Evolutionary conservation across 2,888 invertebrate species (phyloP).

Genomic region (Eristalinus sepulchralis): DNA sequence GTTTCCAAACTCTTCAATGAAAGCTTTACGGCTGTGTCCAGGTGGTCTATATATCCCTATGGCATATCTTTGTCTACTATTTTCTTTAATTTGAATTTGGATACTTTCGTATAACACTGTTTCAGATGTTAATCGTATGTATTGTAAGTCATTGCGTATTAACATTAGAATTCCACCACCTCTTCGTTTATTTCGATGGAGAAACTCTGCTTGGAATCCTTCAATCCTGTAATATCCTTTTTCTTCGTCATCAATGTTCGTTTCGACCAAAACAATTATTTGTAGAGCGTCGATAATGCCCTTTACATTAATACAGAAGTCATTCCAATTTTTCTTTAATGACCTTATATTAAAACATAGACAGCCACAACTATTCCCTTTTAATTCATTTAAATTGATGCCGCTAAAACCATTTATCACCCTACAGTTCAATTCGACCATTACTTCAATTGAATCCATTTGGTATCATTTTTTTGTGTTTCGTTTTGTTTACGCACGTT

Average conservation of each 20-base stretch:
- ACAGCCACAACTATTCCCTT: no score
- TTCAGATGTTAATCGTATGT: no score
- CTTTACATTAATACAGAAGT: background rate
- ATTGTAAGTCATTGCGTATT: background rate
- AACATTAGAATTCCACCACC: background rate
- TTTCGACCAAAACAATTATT: background rate
- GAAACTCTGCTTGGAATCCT: background rate
- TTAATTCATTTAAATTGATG: no score
- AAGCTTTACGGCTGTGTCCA: no score
- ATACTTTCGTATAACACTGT: no score
- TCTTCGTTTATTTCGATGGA: no score
- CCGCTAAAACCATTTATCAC: constrained; percentile 17
- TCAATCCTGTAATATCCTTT: background rate
- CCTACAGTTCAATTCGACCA: constrained; percentile 7
- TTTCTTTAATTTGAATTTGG: no score
- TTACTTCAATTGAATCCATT: constrained; percentile 2
- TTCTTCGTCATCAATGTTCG: background rate
- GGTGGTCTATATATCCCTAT: no score
- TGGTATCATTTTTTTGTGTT: background rate
- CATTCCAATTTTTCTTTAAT: constrained; percentile 1
- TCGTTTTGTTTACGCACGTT: no score
- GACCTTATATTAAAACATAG: no score
- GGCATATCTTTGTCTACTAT: no score
- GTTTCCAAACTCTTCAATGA: no score
- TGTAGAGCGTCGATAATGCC: background rate